These are phyloP conservation scores for Ophion costatus DNA, from an alignment of 2,888 invertebrate genomes.

Conservation along the genomic window DNA sequence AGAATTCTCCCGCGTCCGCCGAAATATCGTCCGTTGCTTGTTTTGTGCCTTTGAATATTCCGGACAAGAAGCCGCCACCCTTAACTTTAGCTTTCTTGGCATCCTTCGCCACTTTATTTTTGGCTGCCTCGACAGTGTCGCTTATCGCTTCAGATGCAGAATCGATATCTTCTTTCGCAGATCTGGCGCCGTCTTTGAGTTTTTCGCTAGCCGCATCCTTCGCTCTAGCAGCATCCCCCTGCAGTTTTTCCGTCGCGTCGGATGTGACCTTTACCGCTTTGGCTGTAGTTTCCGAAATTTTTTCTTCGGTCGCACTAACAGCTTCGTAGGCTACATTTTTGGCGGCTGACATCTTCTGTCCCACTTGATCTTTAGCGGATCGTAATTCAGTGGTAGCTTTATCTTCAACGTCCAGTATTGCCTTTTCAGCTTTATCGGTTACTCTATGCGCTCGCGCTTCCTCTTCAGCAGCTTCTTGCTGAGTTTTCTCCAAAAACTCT, in stretches of 20 bases:
- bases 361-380: constrained; percentile 22
- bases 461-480: constrained; percentile 68
- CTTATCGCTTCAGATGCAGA: constrained; percentile 33
- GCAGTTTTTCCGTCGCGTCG: background rate
- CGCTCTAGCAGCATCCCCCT: background rate
- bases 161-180: constrained; percentile 64
- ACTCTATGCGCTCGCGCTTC: constrained; percentile 50
- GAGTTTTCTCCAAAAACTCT: constrained; percentile 52
- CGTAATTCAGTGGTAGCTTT: constrained; percentile 29
- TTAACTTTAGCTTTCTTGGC: constrained; percentile 61
- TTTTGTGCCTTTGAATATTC: constrained; percentile 63
- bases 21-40: constrained; percentile 63
- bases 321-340: background rate
- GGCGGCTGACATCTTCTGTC: background rate
- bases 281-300: background rate
- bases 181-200: constrained; percentile 54
- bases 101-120: constrained; percentile 38
- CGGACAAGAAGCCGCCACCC: constrained; percentile 51
- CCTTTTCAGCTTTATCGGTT: constrained; percentile 54
- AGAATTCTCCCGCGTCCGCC: constrained; percentile 58
- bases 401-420: constrained; percentile 59
- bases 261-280: background rate
- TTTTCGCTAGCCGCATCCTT: constrained; percentile 64
- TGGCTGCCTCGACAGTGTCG: constrained; percentile 3
- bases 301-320: background rate